phyloP scores from a whole-genome alignment of 2,888 invertebrate genomes.

The Chrysomela aeneicollis region DNA sequence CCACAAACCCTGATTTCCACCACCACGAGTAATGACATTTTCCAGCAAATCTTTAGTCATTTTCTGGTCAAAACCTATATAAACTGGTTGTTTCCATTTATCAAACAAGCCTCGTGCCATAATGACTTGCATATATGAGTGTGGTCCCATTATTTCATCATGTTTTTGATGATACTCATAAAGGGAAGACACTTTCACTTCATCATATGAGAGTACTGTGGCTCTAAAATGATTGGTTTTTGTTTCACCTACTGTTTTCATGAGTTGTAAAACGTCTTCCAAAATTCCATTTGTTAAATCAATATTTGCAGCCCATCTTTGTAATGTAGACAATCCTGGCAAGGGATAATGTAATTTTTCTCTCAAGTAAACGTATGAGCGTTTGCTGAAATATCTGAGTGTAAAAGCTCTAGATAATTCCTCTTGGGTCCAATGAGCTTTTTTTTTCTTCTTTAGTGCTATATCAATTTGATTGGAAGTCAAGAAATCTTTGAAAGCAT shows the following conservation, averaged over 20 bases:
- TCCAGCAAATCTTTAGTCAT: conserved; percentile 1
- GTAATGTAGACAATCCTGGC: conserved; percentile 39
- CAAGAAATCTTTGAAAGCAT: neutral
- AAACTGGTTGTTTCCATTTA: conserved; percentile 18
- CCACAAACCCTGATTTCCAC: neutral
- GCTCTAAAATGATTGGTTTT: conserved; percentile 31
- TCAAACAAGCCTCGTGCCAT: conserved; percentile 17
- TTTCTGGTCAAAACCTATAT: conserved; percentile 11
- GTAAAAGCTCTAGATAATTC: conserved; percentile 39
- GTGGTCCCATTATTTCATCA: conserved; percentile 12
- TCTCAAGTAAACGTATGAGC: conserved; percentile 36
- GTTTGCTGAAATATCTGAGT: conserved; percentile 38
- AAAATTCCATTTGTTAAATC: conserved; percentile 39
- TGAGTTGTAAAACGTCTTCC: conserved; percentile 32
- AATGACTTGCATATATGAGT: conserved; percentile 12
- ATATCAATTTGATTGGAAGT: conserved; percentile 16
- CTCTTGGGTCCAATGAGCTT: conserved; percentile 28
- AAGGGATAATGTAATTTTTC: conserved; percentile 41
- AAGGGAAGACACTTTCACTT: conserved; percentile 37
- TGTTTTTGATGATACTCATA: conserved; percentile 23
- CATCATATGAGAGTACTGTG: conserved; percentile 40
- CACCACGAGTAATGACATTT: neutral
- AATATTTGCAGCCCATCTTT: conserved; percentile 41
- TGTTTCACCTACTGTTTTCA: conserved; percentile 31
- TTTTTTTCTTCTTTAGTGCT: conserved; percentile 21